Evolutionary conservation across 2,113 vertebrate genomes (phyloP).

Genomic region (Ochotona curzoniae): DNA sequence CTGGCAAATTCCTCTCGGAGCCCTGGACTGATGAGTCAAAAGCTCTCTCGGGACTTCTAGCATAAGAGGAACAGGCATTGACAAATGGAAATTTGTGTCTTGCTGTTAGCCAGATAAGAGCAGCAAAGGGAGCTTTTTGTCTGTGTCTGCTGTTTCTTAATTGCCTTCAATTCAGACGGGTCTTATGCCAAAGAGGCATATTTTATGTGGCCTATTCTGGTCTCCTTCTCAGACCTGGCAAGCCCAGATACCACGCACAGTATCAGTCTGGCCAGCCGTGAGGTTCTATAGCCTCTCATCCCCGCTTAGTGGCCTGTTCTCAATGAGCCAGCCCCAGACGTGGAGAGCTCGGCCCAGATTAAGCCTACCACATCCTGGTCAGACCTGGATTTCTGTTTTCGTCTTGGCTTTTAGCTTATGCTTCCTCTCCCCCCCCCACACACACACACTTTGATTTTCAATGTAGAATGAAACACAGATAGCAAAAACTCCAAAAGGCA

Average conservation of each 20-base stretch:
- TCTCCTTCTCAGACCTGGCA: not conserved
- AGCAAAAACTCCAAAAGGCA: not conserved
- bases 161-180: not conserved
- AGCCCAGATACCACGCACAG: not conserved
- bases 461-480: not conserved
- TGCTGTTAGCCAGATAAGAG: not conserved
- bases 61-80: not conserved
- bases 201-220: not conserved
- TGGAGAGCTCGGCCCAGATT: not conserved
- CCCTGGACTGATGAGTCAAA: not conserved
- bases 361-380: not conserved
- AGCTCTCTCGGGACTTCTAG: not conserved
- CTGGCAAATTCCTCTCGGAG: not conserved
- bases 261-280: too few species aligned
- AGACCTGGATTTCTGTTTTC: not conserved
- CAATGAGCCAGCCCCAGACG: too few species aligned
- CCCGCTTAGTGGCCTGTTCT: not conserved
- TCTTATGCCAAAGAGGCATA: too few species aligned
- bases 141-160: not conserved
- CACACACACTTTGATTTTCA: constrained; percentile 41
- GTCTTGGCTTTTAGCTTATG: not conserved
- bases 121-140: not conserved
- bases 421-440: not conserved
- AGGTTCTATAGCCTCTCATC: not conserved
- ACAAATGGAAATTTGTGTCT: not conserved